These are phyloP conservation scores for Drosophila merina DNA, from an alignment of 2,888 invertebrate species.

Conservation along the genomic window DNA sequence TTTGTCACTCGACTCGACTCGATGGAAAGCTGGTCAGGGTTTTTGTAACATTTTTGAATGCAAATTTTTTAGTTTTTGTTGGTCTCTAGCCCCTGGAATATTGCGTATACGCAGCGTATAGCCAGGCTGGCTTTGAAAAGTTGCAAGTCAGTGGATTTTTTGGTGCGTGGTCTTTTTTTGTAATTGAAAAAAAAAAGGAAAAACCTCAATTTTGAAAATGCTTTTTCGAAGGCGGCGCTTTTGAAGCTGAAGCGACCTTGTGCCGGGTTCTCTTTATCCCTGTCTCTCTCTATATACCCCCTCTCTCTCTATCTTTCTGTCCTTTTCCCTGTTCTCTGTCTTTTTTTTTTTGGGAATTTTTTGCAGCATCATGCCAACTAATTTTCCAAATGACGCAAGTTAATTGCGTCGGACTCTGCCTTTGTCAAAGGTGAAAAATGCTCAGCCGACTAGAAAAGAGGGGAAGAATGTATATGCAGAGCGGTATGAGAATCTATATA, in stretches of 20 bases:
- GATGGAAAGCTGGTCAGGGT: conserved; percentile 39
- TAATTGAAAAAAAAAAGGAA: conserved; percentile 50
- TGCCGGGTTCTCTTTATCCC: conserved; percentile 8
- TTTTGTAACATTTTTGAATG: conserved; percentile 18
- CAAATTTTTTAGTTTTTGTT: conserved; percentile 25
- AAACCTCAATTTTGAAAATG: conserved; percentile 62
- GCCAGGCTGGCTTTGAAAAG: conserved; percentile 23
- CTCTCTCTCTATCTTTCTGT: conserved; percentile 1
- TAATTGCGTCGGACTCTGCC: conserved; percentile 59
- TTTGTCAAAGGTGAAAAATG: conserved; percentile 69
- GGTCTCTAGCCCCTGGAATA: not conserved
- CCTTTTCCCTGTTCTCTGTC: conserved; percentile 9
- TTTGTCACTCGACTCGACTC: conserved; percentile 10
- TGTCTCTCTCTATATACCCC: not conserved
- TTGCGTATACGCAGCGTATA: conserved; percentile 58
- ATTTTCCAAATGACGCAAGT: conserved; percentile 77
- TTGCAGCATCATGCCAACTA: conserved; percentile 76
- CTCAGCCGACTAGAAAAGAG: conserved; percentile 27
- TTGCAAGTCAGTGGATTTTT: conserved; percentile 60
- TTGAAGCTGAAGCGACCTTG: conserved; percentile 67
- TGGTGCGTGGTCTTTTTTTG: conserved; percentile 53
- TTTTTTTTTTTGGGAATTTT: conserved; percentile 38
- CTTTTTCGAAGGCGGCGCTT: conserved; percentile 51
- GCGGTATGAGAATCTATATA: no score
- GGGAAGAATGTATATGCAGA: conserved; percentile 10